Conservation (phyloP, 30 jellyfish, hydroid and myxozoan species). For the Turritopsis rubra region DNA sequence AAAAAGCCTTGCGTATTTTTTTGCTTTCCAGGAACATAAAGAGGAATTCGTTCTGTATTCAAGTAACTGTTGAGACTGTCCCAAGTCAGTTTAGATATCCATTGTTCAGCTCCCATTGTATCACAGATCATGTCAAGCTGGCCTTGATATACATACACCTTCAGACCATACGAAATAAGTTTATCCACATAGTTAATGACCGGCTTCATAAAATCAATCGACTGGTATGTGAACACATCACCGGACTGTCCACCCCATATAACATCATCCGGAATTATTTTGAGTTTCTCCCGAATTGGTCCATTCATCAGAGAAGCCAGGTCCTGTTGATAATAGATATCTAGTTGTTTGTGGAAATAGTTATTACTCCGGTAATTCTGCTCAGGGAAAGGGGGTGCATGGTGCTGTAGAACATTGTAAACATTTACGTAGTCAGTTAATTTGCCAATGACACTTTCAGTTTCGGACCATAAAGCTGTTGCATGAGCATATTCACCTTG, state of each 20-base stretch:
- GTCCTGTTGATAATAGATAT: conserved; percentile 35
- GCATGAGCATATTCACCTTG: conserved; percentile 47
- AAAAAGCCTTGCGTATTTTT: conserved; percentile 69
- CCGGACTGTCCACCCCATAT: conserved; percentile 90
- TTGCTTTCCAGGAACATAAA: conserved; percentile 47
- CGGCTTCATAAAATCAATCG: conserved; percentile 78
- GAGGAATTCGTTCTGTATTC: conserved; percentile 48
- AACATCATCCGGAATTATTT: conserved; percentile 60
- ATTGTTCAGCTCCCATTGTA: conserved; percentile 86
- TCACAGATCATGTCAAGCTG: conserved; percentile 91
- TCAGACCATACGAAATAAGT: conserved; percentile 38
- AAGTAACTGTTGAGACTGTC: conserved; percentile 37
- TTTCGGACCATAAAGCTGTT: conserved; percentile 56
- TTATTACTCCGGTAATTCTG: not conserved
- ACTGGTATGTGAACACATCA: conserved; percentile 50
- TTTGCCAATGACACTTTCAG: conserved; percentile 52
- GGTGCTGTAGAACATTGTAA: conserved; percentile 80
- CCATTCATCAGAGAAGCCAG: conserved; percentile 66
- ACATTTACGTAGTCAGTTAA: conserved; percentile 82
- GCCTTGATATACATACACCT: conserved; percentile 84
- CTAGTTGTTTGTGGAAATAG: conserved; percentile 39
- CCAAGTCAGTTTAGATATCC: conserved; percentile 77
- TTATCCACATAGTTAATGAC: conserved; percentile 60
- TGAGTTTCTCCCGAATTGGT: conserved; percentile 47
- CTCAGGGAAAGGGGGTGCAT: conserved; percentile 60